Base-by-base conservation (phyloP, 2,797 vertebrate species). In the Epinephelus malabaricus region DNA sequence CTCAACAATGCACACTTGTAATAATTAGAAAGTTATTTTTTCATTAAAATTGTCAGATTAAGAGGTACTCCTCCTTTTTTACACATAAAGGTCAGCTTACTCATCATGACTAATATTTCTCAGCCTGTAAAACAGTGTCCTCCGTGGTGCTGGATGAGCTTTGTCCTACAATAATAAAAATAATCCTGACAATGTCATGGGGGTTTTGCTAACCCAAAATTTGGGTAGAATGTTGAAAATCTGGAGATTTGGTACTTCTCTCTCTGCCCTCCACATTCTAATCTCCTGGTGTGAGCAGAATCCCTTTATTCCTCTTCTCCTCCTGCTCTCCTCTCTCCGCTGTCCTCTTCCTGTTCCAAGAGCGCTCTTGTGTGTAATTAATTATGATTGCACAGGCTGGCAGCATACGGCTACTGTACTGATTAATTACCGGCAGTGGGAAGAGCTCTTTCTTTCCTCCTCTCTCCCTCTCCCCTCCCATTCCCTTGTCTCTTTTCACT, bases 351-450 rank as follows among this genome's bases (percentile, higher is more conserved):
- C 79, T 70, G 70, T 81, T 89, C 85, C 86, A 83, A 81, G 87
- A 77, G 86, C 74, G 68, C 87, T 94, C 89, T 92, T 81, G 79
- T 92, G 86, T 94, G 87, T 94, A 94, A 95, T 94, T 94, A 93
- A 94, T 95, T 95, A 93, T 94, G 91, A 95, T 93, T 91, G 89
- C 46, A 63, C 84, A 76, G 86, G 88, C 92, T 89, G 86, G 87
- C 82, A 90, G 92, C 90, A 88, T 89, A 90, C 79, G 89, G 84
- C 89, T 83, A 91, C 84, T 88, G 84, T 93, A 87, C 87, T 93
- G 90, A 94, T 93, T 92, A 93, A 94, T 95, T 90, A 92, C 88
- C 70, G 77, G 79, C 76, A 18, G 75, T 69, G 73, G 81, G 64
- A 88, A 86, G 91, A 86, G 81, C 82, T 73, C 69, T 79, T 78